Conservation (phyloP, 2,888 invertebrate genomes). For the Calephelis perditalis region DNA sequence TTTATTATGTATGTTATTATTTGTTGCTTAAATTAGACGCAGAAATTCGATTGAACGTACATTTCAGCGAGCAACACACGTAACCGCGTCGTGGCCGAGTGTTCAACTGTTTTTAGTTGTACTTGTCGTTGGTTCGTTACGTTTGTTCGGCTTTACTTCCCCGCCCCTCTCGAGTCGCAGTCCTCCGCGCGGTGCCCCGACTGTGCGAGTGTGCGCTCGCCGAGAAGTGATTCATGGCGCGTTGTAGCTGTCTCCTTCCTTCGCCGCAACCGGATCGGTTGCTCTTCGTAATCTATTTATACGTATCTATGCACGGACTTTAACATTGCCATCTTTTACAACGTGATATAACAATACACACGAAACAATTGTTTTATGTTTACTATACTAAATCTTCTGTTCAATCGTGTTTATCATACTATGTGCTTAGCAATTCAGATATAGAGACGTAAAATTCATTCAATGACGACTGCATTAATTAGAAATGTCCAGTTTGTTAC, state of each 20-base stretch:
- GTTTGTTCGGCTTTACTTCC: constrained; percentile 51
- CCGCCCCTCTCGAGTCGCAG: constrained; percentile 49
- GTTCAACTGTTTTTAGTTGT: constrained; percentile 68
- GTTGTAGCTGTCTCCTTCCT: constrained; percentile 77
- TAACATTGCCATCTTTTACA: constrained; percentile 46
- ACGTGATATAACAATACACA: constrained; percentile 26
- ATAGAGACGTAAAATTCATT: not conserved
- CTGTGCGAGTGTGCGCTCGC: constrained; percentile 45
- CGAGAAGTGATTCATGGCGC: constrained; percentile 77
- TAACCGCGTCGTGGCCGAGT: constrained; percentile 64
- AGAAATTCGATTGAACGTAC: constrained; percentile 40
- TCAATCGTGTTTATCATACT: constrained; percentile 6
- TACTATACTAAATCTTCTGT: constrained; percentile 10
- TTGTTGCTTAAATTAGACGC: constrained; percentile 46
- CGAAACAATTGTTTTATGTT: constrained; percentile 19
- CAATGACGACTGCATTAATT: constrained; percentile 12
- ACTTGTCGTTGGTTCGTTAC: constrained; percentile 66
- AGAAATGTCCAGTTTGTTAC: constrained; percentile 12
- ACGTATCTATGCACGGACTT: constrained; percentile 71
- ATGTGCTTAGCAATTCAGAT: constrained; percentile 1
- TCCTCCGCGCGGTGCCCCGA: constrained; percentile 45
- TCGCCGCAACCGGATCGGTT: constrained; percentile 76
- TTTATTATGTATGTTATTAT: constrained; percentile 41
- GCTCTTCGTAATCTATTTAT: constrained; percentile 76
- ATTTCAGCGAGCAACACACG: constrained; percentile 52